Conservation (phyloP, 2,888 invertebrate genomes). For the Catocala sponsa region DNA sequence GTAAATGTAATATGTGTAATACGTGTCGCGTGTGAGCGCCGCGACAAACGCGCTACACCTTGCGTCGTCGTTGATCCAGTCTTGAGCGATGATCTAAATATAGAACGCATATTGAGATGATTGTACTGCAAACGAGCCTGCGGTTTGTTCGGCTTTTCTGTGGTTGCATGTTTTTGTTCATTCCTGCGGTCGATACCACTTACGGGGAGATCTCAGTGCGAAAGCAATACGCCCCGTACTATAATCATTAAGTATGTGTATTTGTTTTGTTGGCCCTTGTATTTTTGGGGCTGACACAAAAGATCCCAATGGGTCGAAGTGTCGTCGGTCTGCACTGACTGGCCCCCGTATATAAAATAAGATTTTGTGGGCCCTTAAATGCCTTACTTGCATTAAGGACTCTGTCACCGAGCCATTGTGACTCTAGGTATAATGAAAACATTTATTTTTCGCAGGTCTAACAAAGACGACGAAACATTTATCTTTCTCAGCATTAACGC, state of each 20-base stretch:
- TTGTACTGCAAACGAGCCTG: slow-evolving; percentile 72
- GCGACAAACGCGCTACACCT: slow-evolving; percentile 69
- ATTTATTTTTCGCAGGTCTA: slow-evolving; percentile 66
- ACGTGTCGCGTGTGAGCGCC: slow-evolving; percentile 62
- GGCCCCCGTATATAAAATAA: too few relatives aligned
- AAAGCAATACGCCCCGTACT: slow-evolving; percentile 45
- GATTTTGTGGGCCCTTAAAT: too few relatives aligned
- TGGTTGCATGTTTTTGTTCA: slow-evolving; percentile 75
- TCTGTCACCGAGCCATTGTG: slow-evolving; percentile 50
- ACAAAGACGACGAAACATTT: slow-evolving; percentile 77
- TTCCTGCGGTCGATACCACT: slow-evolving; percentile 75
- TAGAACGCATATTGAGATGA: slow-evolving; percentile 76
- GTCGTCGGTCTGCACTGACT: too few relatives aligned
- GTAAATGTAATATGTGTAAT: slow-evolving; percentile 55
- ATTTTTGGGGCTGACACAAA: too few relatives aligned
- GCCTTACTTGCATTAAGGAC: slow-evolving; percentile 37
- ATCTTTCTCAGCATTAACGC: slow-evolving; percentile 81
- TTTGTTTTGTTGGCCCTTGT: slow-evolving; percentile 47
- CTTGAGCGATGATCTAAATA: slow-evolving; percentile 72
- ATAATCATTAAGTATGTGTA: slow-evolving; percentile 40
- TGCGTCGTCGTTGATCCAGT: slow-evolving; percentile 73
- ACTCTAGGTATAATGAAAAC: slow-evolving; percentile 53
- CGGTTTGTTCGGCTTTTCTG: slow-evolving; percentile 69
- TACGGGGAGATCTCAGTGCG: slow-evolving; percentile 54
- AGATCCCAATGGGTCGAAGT: too few relatives aligned